phyloP scores from a whole-genome alignment of 1,140 invertebrate genomes.

The Zaprionus davidi region DNA sequence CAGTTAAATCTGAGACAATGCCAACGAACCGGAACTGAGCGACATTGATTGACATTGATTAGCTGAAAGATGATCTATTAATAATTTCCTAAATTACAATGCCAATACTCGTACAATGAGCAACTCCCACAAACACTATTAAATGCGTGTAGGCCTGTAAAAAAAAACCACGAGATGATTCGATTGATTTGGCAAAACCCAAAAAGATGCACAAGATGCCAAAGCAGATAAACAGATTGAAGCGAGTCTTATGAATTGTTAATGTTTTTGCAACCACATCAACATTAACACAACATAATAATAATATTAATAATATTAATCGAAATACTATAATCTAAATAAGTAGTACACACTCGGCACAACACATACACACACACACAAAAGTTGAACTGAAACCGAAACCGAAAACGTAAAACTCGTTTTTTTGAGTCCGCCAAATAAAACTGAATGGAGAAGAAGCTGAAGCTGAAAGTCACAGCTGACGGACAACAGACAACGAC shows the following conservation, averaged over 20 bases:
- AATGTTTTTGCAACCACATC: constrained; percentile 47
- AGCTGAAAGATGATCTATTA: background rate
- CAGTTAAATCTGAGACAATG: constrained; percentile 1
- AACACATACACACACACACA: constrained; percentile 36
- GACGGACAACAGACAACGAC: background rate
- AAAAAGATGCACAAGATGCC: constrained; percentile 25
- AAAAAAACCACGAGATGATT: constrained; percentile 22
- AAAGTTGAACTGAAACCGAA: constrained; percentile 16
- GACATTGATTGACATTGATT: constrained; percentile 33
- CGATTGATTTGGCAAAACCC: constrained; percentile 27
- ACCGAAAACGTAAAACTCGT: constrained; percentile 63
- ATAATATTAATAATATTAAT: constrained; percentile 49
- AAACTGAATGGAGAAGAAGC: constrained; percentile 20
- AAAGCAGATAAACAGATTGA: constrained; percentile 1
- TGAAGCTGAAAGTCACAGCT: background rate
- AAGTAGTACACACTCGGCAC: constrained; percentile 65
- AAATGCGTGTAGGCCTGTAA: background rate
- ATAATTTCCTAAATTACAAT: constrained; percentile 1
- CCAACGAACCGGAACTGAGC: constrained; percentile 8
- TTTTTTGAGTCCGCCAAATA: constrained; percentile 50
- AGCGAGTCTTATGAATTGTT: constrained; percentile 58
- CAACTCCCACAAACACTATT: background rate
- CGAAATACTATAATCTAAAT: constrained; percentile 41
- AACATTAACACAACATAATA: constrained; percentile 28
- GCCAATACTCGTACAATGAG: background rate